Base-by-base conservation (phyloP, 2,888 invertebrate genomes). In the Arge pagana region DNA sequence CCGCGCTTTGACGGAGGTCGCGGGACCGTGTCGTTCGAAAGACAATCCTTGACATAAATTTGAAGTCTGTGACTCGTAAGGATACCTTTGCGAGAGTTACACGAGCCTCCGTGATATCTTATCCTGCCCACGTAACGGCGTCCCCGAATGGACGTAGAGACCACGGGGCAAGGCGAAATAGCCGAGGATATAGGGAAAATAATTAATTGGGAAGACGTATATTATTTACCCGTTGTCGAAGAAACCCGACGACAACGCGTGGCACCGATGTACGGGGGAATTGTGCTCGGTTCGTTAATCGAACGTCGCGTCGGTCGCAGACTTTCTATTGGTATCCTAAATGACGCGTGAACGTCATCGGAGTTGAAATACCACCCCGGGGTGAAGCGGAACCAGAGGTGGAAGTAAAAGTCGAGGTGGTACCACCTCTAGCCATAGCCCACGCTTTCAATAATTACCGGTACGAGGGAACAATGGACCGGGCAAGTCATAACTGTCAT, bases 401-500 rank as follows among this genome's bases (percentile, higher is more conserved):
- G n/a, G 33, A 13, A 37, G 48, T 41, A 48, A 57, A 54, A 58
- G 60, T 60, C 59, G 40, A 26, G 28, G 26, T 40, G 26, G 40
- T 26, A 40, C 40, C 26, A 40, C 40, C 42, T 42, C 42, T 42
- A 42, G 42, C 42, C 28, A 30, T 19, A 30, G 30, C 42, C 42
- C 42, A 42, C 42, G 42, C 42, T 42, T 42, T 31, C 54, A 59
- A 70, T 70, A 68, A 71, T 70, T 70, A 68, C 68, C 57, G 58
- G 59, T 55, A 36, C 30, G 36, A n/a, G n/a, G 57, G 63, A 70
- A 70, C 70, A 71, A 70, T 71, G 60, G 63, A 52, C 58, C 59
- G 54, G 55, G 61, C 58, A 57, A 63, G 68, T 68, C 70, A 66
- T 70, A 68, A 68, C 68, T 70, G 68, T 68, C 69, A 62, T 63